phyloP scores from a whole-genome alignment of 2,888 invertebrate species.

The Scaptomyza cyrtandrae region DNA sequence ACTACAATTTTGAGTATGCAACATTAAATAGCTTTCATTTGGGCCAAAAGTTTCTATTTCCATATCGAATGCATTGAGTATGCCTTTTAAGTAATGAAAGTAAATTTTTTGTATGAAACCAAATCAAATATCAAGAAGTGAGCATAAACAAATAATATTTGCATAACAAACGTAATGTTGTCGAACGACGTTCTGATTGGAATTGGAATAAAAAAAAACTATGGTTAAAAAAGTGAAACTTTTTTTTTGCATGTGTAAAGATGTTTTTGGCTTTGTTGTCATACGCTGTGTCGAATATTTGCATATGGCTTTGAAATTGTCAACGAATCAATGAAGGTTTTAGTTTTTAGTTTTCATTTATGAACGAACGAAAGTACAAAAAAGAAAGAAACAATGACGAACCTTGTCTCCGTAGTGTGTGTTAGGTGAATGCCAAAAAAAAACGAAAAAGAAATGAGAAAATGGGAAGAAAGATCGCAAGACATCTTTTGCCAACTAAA shows the following conservation, averaged over 20 bases:
- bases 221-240: slow-evolving; percentile 68
- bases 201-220: slow-evolving; percentile 10
- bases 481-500: slow-evolving; percentile 5
- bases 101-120: slow-evolving; percentile 75
- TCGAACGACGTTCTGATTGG: slow-evolving; percentile 48
- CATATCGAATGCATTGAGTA: slow-evolving; percentile 23
- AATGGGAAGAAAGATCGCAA: slow-evolving; percentile 32
- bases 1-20: neutral
- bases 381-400: slow-evolving; percentile 45
- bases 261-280: slow-evolving; percentile 19
- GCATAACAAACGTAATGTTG: slow-evolving; percentile 64
- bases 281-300: slow-evolving; percentile 10
- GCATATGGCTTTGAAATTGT: slow-evolving; percentile 32
- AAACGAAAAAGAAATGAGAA: slow-evolving; percentile 45
- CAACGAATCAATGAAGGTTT: slow-evolving; percentile 14
- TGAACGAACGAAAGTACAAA: slow-evolving; percentile 50
- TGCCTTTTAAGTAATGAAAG: slow-evolving; percentile 73
- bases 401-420: slow-evolving; percentile 43
- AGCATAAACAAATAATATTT: slow-evolving; percentile 41
- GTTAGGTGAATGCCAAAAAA: slow-evolving; percentile 52
- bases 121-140: slow-evolving; percentile 29
- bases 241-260: slow-evolving; percentile 71
- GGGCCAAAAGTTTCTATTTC: slow-evolving; percentile 51
- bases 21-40: slow-evolving; percentile 35
- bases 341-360: slow-evolving; percentile 30